Base-by-base conservation (phyloP, 1,140 invertebrate species). In the Tyrophagus putrescentiae region DNA sequence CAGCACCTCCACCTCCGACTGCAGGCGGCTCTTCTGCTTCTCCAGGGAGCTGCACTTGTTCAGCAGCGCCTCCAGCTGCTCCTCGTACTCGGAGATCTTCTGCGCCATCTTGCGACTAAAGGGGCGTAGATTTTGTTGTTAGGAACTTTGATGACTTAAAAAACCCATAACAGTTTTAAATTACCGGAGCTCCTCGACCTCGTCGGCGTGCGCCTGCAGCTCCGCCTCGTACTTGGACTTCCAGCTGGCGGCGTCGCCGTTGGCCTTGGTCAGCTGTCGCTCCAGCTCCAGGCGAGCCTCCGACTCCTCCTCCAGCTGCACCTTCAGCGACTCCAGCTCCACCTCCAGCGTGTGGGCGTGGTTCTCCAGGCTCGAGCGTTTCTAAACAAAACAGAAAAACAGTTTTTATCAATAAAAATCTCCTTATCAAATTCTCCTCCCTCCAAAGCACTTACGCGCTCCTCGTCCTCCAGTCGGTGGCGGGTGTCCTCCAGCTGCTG, bases 1-100 rank as follows among this genome's bases (percentile, higher is more conserved):
- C 67, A 95, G 79, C 16, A 96, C 84, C 73, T 96, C 91, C 48
- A 96, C 86, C 78, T 96, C 92, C 66, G 86, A 90, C 75, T 94
- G 87, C 41, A 96, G 79, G 52, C 91, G 85, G 42, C 87, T 91
- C 76, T 96, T 96, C 70, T 90, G 89, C 73, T 96, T 94, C 73
- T 94, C 89, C 67, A 92, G 76, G 67, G 85, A 89, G 75, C 82
- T 87, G 72, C 91, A 82, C 77, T 94, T 95, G 62, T 87, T 86
- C 65, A 93, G 78, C 63, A 94, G 79, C 60, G 82, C 80, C 72
- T 92, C 90, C 68, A 95, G 90, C 70, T 94, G 89, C 75, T 95
- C 91, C 73, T 96, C 91, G 69, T 92, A 87, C 74, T 96, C 91
- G 68, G 87, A 84, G 68, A 94, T 89, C 69, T 89, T 85, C 65